phyloP scores from a whole-genome alignment of 1,140 invertebrate genomes.

The Bombus sibiricus region DNA sequence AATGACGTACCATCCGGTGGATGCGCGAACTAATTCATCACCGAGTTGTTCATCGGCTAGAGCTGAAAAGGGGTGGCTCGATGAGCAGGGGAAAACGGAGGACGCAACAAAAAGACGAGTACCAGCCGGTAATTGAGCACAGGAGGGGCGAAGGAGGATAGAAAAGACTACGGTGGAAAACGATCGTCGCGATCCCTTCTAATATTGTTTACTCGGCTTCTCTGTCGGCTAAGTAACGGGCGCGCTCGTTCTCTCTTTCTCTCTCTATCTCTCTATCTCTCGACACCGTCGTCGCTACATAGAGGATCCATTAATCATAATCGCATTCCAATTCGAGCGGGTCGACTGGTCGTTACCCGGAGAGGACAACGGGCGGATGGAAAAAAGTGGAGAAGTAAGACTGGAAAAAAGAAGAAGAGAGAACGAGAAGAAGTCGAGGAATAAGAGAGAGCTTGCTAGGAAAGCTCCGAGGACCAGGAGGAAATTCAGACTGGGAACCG shows the following conservation, averaged over 20 bases:
- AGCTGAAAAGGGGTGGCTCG: neutral
- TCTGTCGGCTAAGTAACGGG: slow-evolving; percentile 33
- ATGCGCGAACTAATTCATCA: slow-evolving; percentile 31
- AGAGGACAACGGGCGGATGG: slow-evolving; percentile 8
- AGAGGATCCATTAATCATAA: slow-evolving; percentile 71
- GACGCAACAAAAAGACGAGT: neutral
- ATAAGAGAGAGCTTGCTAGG: slow-evolving; percentile 5
- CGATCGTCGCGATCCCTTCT: slow-evolving; percentile 35
- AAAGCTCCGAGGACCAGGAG: neutral
- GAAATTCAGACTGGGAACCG: slow-evolving; percentile 35
- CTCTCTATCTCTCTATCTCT: neutral
- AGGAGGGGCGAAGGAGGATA: too few species aligned
- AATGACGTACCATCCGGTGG: slow-evolving; percentile 24
- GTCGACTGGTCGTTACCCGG: slow-evolving; percentile 43
- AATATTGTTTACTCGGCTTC: slow-evolving; percentile 58
- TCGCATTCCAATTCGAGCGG: slow-evolving; percentile 66
- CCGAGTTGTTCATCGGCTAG: neutral
- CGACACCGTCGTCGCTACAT: slow-evolving; percentile 28
- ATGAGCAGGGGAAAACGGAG: neutral
- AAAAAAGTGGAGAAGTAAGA: slow-evolving; percentile 35
- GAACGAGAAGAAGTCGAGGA: slow-evolving; percentile 12
- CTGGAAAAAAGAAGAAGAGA: neutral
- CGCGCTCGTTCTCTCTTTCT: neutral
- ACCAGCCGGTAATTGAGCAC: slow-evolving; percentile 19
- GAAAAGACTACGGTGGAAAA: slow-evolving; percentile 6